Base-by-base conservation (phyloP, 2,113 vertebrate species). In the Monarcha castaneiventris region DNA sequence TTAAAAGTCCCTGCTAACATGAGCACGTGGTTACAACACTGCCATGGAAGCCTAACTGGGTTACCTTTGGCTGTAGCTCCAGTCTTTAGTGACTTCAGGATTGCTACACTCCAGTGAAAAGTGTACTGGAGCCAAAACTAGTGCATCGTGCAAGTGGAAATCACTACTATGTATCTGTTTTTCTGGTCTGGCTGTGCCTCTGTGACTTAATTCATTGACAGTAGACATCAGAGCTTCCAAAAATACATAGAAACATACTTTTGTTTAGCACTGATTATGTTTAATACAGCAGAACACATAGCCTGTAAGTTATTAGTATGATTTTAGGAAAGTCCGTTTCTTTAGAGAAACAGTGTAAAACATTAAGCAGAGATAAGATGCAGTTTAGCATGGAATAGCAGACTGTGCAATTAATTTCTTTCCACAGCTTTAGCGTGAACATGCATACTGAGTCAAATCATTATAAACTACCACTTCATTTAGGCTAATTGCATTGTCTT, bases 81-180 rank as follows among this genome's bases (percentile, higher is more conserved):
- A 15, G 2, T 39, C 18, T 63, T 79, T 6, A 46, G 29, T 46
- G 32, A 55, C 35, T 72, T 55, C 13, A 54, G 14, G 29, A 12
- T 4, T 5, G 6, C 20, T 63, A 2, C 6, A 6, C 10, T 72
- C 19, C 54, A n/a, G 19, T 15, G 25, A 12, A 56, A 74, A 54
- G 9, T 30, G 3, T 77, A 8, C 18, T 8, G 25, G 20, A 12
- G 29, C 21, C 23, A 62, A 72, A 93, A 54, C 4, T 14, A 8
- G 12, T 26, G 14, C 11, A 4, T 9, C 0, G 0, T 51, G 13
- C 13, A 21, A 13, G 18, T 59, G 27, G 41, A 77, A 68, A 55
- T 56, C 27, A 19, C 16, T 29, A 0, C 0, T 4, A 0, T 16
- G 3, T 35, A 4, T 30, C 1, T 3, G 16, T 59, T 52, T 44